Base-by-base conservation (phyloP, 2,888 invertebrate species). In the Bhutanitis thaidina region DNA sequence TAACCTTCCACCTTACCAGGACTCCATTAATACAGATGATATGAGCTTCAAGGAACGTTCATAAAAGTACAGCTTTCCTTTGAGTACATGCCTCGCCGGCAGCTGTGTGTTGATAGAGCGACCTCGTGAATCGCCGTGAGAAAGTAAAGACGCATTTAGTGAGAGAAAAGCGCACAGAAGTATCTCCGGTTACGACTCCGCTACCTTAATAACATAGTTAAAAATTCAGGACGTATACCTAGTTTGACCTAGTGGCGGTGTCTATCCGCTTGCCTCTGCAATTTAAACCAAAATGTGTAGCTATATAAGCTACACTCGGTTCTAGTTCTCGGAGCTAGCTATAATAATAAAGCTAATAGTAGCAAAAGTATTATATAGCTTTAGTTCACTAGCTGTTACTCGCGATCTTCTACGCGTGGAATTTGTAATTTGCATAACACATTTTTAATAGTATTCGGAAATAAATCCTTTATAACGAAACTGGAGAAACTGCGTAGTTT, bases 81-180 rank as follows among this genome's bases (percentile, higher is more conserved):
- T 56, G 57, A 65, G 62, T 52, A 54, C 58, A 64, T 59, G 54
- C 59, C 62, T 52, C 29, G 71, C 71, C 69, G 65, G 65, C 61
- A 74, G 77, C 72, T 56, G 57, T 58, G 53, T 65, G 69, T 67
- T 73, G 69, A 77, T 69, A 73, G 61, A 72, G 67, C 63, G 64
- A 61, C 63, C 74, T 72, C 69, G 62, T 62, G 67, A 73, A 67
- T 67, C 60, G 64, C 60, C 72, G 69, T 74, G 74, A 77, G 79
- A 81, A 80, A 77, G 78, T 87, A 79, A 77, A 85, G 87, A 77
- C 70, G 85, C 84, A 87, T 87, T 88, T 80, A 80, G 61, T 72
- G 75, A 78, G 75, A 79, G 80, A 85, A 88, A 84, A 82, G 87
- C 76, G 62, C 67, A 68, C 68, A 67, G 61, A 70, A 62, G 65